These are phyloP conservation scores for Alsophila aescularia DNA, from an alignment of 2,888 invertebrate genomes.

Conservation along the genomic window DNA sequence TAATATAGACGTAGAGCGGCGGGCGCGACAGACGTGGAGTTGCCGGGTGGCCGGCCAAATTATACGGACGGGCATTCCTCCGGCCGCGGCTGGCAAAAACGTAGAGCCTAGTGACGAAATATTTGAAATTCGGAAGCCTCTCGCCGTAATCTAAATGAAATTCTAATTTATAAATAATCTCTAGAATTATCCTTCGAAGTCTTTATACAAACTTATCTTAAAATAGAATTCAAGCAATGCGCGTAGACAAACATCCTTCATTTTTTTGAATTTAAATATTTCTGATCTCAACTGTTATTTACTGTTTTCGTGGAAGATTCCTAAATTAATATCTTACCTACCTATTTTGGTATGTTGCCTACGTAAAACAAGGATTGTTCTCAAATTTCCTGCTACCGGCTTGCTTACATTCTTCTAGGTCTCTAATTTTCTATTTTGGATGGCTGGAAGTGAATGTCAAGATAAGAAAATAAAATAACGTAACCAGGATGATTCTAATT, in stretches of 20 bases:
- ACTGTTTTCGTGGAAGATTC: neutral
- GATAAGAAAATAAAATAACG: too few relatives aligned
- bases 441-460: too few relatives aligned
- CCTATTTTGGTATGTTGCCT: too few relatives aligned
- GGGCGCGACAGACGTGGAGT: slow-evolving; percentile 73
- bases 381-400: too few relatives aligned
- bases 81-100: slow-evolving; percentile 71
- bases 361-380: too few relatives aligned
- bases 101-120: slow-evolving; percentile 81
- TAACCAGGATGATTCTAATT: too few relatives aligned
- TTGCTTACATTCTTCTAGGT: too few relatives aligned
- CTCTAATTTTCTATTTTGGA: too few relatives aligned
- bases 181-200: slow-evolving; percentile 63
- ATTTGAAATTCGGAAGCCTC: slow-evolving; percentile 77
- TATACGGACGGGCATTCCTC: slow-evolving; percentile 80
- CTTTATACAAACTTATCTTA: slow-evolving; percentile 50
- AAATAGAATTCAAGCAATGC: slow-evolving; percentile 7
- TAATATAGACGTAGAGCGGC: slow-evolving; percentile 84
- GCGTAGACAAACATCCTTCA: slow-evolving; percentile 32
- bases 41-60: slow-evolving; percentile 80
- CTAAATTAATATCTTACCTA: neutral
- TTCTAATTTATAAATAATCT: slow-evolving; percentile 64
- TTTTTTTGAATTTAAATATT: slow-evolving; percentile 7
- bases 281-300: slow-evolving; percentile 1
- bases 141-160: slow-evolving; percentile 76